Percentiles rank a stretch among this genome's conserved stretches.
Conservation (phyloP, 2,888 invertebrate genomes). For the Tetranychus truncatus region DNA sequence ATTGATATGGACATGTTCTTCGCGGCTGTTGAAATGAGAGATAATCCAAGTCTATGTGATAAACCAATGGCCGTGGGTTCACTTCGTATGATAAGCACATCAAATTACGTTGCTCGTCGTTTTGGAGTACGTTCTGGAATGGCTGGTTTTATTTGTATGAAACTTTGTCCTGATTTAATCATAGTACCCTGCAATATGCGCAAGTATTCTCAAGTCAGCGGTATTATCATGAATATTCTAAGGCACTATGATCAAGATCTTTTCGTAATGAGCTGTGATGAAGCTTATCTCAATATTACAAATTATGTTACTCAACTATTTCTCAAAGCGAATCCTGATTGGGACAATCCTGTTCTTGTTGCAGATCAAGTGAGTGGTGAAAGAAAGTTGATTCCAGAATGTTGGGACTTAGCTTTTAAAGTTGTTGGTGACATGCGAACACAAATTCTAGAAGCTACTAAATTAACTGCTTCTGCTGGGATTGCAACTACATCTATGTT, state of each 20-base stretch:
- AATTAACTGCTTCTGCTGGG: slow-evolving; percentile 43
- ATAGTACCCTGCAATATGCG: slow-evolving; percentile 38
- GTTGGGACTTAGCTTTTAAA: slow-evolving; percentile 31
- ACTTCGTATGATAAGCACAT: slow-evolving; percentile 41
- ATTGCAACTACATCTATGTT: slow-evolving; percentile 41
- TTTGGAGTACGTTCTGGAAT: slow-evolving; percentile 43
- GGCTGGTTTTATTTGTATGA: slow-evolving; percentile 43
- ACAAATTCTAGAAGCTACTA: slow-evolving; percentile 38
- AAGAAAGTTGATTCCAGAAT: slow-evolving; percentile 6
- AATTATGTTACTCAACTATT: slow-evolving; percentile 29
- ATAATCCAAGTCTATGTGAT: slow-evolving; percentile 30
- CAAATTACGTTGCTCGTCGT: slow-evolving; percentile 41
- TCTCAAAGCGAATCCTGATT: neutral
- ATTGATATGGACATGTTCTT: slow-evolving; percentile 46
- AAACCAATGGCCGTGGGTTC: slow-evolving; percentile 44
- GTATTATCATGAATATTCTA: slow-evolving; percentile 31
- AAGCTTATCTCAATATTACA: slow-evolving; percentile 42
- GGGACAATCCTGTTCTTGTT: neutral
- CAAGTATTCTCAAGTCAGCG: slow-evolving; percentile 28
- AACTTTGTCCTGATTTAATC: slow-evolving; percentile 41
- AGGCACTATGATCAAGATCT: slow-evolving; percentile 39
- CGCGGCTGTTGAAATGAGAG: slow-evolving; percentile 42
- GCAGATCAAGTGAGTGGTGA: neutral
- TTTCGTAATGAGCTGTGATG: slow-evolving; percentile 38
- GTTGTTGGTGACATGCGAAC: slow-evolving; percentile 38